Conservation (phyloP, 2,888 invertebrate species). For the Drosophila parthenogenetica region DNA sequence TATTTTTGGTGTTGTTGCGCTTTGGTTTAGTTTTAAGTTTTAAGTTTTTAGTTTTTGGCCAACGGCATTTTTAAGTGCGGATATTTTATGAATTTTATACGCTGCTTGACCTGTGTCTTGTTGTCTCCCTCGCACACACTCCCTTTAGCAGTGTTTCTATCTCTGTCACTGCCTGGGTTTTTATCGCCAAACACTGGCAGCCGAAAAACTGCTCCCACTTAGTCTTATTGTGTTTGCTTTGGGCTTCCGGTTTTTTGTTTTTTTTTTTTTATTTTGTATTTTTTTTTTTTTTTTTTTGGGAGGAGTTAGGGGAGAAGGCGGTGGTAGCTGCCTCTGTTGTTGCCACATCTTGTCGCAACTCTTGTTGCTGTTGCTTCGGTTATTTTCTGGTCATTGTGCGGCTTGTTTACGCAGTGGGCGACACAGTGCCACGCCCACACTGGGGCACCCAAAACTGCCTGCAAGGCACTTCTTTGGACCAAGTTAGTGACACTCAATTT, state of each 20-base stretch:
- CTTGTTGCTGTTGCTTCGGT: conserved; percentile 62
- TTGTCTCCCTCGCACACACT: background rate
- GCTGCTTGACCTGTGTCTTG: conserved; percentile 64
- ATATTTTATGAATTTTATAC: conserved; percentile 80
- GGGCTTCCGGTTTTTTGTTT: conserved; percentile 52
- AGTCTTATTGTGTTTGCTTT: conserved; percentile 70
- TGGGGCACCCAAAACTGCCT: conserved; percentile 14
- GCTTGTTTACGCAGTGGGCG: conserved; percentile 69
- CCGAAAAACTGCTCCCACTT: conserved; percentile 57
- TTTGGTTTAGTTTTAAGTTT: conserved; percentile 49
- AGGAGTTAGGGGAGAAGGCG: too few species aligned
- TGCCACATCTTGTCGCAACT: conserved; percentile 60
- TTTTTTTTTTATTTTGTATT: too few species aligned
- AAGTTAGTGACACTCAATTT: conserved; percentile 74
- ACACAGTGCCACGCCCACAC: conserved; percentile 7
- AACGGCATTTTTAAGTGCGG: conserved; percentile 71
- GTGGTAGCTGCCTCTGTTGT: conserved; percentile 7
- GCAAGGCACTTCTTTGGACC: conserved; percentile 46
- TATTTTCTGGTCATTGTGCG: conserved; percentile 71
- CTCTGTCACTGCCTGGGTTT: conserved; percentile 22
- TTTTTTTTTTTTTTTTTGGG: too few species aligned
- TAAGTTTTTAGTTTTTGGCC: conserved; percentile 59
- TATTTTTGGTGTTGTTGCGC: conserved; percentile 22
- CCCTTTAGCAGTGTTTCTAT: background rate
- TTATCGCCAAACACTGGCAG: conserved; percentile 22